Evolutionary conservation across 2,888 invertebrate genomes (phyloP).

Genomic region (Calameuta pallipes): DNA sequence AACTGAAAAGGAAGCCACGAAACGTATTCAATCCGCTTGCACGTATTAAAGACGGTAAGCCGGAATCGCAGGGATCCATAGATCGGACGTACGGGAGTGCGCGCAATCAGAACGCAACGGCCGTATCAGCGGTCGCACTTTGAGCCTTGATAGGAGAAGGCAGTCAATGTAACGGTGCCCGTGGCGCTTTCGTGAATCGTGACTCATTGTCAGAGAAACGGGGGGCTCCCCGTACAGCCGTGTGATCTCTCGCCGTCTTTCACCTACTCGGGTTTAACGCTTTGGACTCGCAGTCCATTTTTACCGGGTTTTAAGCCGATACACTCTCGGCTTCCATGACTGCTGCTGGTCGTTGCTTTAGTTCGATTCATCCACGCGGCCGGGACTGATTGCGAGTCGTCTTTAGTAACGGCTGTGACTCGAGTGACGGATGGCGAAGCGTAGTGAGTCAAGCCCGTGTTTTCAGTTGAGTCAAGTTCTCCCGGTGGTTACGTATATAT

Average conservation of each 20-base stretch:
- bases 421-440: not conserved
- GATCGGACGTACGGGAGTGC: not conserved
- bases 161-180: not conserved
- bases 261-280: not conserved
- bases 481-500: not conserved
- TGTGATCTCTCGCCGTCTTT: not conserved
- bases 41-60: not conserved
- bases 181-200: conserved; percentile 6
- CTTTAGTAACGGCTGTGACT: not conserved
- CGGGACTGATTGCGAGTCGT: not conserved
- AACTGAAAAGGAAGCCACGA: not conserved
- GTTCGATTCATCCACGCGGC: not conserved
- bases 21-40: not conserved
- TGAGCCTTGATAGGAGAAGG: conserved; percentile 7
- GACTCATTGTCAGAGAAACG: not conserved
- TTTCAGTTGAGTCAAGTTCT: not conserved
- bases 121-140: conserved; percentile 9
- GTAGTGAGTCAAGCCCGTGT: not conserved
- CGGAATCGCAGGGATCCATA: not conserved
- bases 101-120: not conserved
- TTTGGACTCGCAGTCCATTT: not conserved
- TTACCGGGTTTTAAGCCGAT: not conserved
- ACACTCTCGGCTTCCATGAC: not conserved
- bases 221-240: not conserved
- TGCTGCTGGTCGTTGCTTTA: not conserved